A percentile compares a stretch with the other conserved stretches of the same genome.
These are phyloP conservation scores for Drymodes brunneopygia DNA, from an alignment of 2,113 vertebrate genomes.

Conservation along the genomic window DNA sequence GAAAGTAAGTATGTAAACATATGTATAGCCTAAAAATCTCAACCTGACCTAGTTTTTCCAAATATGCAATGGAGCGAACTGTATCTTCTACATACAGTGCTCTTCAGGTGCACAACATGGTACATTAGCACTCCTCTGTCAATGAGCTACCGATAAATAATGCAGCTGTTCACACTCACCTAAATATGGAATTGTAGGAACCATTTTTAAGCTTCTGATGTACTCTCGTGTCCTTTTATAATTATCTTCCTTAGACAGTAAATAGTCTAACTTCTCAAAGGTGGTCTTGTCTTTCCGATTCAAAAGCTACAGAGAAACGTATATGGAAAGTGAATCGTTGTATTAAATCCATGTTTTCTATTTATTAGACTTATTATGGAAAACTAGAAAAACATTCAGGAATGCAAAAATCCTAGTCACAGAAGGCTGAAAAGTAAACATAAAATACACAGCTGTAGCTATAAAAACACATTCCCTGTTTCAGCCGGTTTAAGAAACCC, in stretches of 20 bases:
- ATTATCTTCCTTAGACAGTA: conserved; percentile 93
- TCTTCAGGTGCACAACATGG: not conserved
- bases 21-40: not conserved
- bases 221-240: conserved; percentile 91
- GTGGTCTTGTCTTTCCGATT: conserved; percentile 92
- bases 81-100: not conserved
- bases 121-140: not conserved
- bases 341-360: not conserved
- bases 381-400: not conserved
- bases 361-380: not conserved
- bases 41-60: not conserved
- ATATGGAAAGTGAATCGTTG: not conserved
- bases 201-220: conserved; percentile 90
- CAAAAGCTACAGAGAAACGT: conserved; percentile 75
- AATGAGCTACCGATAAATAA: not conserved
- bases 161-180: conserved; percentile 72
- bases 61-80: not conserved
- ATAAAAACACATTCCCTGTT: not conserved
- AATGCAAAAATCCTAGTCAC: not conserved
- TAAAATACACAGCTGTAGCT: not conserved
- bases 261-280: conserved; percentile 91
- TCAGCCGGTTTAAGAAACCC: not conserved
- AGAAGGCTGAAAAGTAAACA: not conserved
- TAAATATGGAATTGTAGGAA: conserved; percentile 90
- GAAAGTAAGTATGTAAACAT: not conserved